Evolutionary conservation across 2,888 invertebrate species (phyloP), one percentile per base, ranked within the genome.

Genomic region (Thyatira batis): DNA sequence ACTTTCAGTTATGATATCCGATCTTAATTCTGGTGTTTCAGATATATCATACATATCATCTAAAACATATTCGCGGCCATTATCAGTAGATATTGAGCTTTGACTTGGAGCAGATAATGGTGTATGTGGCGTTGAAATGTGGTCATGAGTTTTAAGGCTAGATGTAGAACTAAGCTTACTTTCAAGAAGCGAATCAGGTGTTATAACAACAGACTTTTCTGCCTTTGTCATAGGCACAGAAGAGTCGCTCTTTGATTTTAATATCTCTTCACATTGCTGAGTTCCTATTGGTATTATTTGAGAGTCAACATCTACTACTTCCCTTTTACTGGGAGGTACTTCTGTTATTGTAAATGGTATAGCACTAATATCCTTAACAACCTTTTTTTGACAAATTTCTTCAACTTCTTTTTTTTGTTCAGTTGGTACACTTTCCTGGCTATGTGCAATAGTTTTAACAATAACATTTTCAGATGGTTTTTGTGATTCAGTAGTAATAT

Each of bases 31-130:
- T 50, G 93, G 92, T 53, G 93, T 93, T 82, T 94, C 94, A 43
- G 91, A 93, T 68, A 93, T 93, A 57, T 92, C 92, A 57, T 92
- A 93, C 72, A 93, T 90, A 54, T 94, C 93, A 67, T 94, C 94
- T 60, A 94, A 76, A 49, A 94, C 90, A 64, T 94, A 94, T 80
- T 95, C 94, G 62, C 92, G 84, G 10, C 94, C 94, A 76, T 94
- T 94, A 65, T 95, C 94, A 20, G 94, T 93, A 52, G 94, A 94
- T 58, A 94, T 89, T 4, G 94, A 94, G 71, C 94, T 94, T 78
- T 94, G 93, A 69, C 94, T 94, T 0, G 94, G 94, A 44, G 91
- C 92, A 17, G 94, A 94, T 55, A 93, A 89, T 27, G 94, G 94
- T 27, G 94, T 94, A 63, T 93, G 93, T 3, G 93, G 93, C 2